These are phyloP conservation scores for Camponotus vicinus DNA, from an alignment of 1,140 invertebrate genomes.

Conservation along the genomic window DNA sequence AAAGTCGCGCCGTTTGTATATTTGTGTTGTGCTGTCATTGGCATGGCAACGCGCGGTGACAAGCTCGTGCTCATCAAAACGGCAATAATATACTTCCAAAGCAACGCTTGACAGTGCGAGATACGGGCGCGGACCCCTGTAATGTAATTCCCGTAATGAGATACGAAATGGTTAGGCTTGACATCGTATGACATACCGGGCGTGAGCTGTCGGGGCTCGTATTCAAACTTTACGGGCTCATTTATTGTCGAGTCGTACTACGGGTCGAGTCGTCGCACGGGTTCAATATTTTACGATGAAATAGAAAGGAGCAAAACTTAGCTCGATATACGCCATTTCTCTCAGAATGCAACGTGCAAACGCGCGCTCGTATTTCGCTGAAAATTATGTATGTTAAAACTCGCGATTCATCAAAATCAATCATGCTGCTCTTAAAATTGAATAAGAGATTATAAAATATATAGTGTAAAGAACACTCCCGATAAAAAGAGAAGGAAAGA, in stretches of 20 bases:
- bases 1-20: neutral
- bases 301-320: constrained; percentile 7
- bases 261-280: neutral
- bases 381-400: constrained; percentile 44
- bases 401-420: constrained; percentile 33
- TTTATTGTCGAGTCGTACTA: constrained; percentile 25
- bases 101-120: constrained; percentile 4
- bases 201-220: constrained; percentile 31
- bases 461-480: neutral
- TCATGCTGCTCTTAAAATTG: constrained; percentile 10
- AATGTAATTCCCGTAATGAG: constrained; percentile 41
- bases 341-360: constrained; percentile 23
- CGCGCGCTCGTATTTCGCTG: neutral
- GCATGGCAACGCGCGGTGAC: constrained; percentile 33
- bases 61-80: neutral
- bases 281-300: constrained; percentile 16
- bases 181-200: constrained; percentile 41
- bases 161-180: constrained; percentile 20
- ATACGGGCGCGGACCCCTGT: neutral
- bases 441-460: neutral
- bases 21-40: constrained; percentile 36
- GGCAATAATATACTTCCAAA: constrained; percentile 1
- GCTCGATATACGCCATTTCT: neutral
- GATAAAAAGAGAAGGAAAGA: neutral
- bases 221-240: constrained; percentile 27